Percentiles rank a stretch among this genome's conserved stretches.
phyloP scores from a whole-genome alignment of 2,113 vertebrate genomes.

The Brachirus orientalis region DNA sequence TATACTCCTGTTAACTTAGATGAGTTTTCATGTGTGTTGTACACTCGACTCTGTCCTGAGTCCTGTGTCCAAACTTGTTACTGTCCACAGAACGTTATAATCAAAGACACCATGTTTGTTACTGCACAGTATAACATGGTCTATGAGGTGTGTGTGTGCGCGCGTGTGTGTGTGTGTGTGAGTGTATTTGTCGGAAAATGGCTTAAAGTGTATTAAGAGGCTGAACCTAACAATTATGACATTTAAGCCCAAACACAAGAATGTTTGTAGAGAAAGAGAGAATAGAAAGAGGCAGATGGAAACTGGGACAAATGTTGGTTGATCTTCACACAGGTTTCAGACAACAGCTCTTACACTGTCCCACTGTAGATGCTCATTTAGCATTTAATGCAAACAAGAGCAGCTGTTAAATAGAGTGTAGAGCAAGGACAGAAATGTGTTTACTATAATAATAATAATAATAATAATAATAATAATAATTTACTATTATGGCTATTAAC shows the following conservation, averaged over 20 bases:
- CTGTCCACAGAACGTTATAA: not conserved
- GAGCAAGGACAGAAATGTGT: too few species aligned
- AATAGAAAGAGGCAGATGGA: constrained; percentile 25
- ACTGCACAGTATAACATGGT: not conserved
- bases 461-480: too few species aligned
- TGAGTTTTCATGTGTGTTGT: not conserved
- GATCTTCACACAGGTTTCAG: too few species aligned
- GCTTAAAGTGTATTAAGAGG: constrained; percentile 48
- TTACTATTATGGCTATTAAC: too few species aligned
- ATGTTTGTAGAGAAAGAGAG: constrained; percentile 26
- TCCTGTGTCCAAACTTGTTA: not conserved
- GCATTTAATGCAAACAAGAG: too few species aligned
- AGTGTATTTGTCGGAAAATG: constrained; percentile 22
- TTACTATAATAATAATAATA: too few species aligned
- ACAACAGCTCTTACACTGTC: too few species aligned
- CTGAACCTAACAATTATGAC: constrained; percentile 36
- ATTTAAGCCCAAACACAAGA: constrained; percentile 57
- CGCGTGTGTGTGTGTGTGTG: constrained; percentile 3
- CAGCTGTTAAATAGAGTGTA: too few species aligned
- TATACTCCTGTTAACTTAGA: constrained; percentile 3
- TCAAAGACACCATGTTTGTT: constrained; percentile 18
- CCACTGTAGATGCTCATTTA: too few species aligned
- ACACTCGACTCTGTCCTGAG: not conserved
- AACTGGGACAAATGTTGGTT: not conserved
- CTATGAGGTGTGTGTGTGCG: not conserved